These are phyloP conservation scores for Catharus minimus DNA, from an alignment of 2,113 vertebrate genomes.

Conservation along the genomic window DNA sequence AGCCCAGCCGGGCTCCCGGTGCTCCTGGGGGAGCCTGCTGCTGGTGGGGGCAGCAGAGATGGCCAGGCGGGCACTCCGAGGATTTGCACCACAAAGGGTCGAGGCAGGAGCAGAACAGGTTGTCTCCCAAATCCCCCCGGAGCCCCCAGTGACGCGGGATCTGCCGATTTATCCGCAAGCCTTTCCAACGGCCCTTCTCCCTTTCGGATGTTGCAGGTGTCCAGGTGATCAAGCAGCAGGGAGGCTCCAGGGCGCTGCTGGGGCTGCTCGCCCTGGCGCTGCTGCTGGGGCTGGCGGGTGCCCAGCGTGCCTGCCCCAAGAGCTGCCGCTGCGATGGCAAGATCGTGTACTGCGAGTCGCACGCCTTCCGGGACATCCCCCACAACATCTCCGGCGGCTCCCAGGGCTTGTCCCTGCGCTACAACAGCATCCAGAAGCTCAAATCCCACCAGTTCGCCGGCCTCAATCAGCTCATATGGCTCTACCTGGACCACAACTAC, in stretches of 20 bases:
- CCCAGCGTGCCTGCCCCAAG: conserved; percentile 91
- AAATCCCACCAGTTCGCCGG: conserved; percentile 91
- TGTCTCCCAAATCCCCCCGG: not conserved
- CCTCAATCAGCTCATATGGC: conserved; percentile 94
- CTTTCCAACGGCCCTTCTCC: conserved; percentile 56
- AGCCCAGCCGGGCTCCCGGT: not conserved
- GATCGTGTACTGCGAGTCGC: conserved; percentile 98
- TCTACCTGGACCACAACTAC: conserved; percentile 98
- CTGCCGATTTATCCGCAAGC: not conserved
- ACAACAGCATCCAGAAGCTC: conserved; percentile 95
- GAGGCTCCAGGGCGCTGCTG: conserved; percentile 82
- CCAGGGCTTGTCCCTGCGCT: conserved; percentile 93
- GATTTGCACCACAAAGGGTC: not conserved
- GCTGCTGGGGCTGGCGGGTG: conserved; percentile 76
- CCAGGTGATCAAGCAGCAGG: conserved; percentile 73
- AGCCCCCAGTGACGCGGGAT: not conserved
- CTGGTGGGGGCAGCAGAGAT: not conserved
- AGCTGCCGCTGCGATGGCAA: conserved; percentile 97
- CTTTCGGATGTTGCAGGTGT: conserved; percentile 71
- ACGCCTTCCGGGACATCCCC: conserved; percentile 91
- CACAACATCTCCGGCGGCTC: conserved; percentile 92
- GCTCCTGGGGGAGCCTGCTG: not conserved
- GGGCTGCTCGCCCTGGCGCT: conserved; percentile 84
- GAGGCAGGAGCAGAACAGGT: not conserved
- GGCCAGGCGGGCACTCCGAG: not conserved